Percentiles rank a stretch among this genome's conserved stretches.
phyloP scores from a whole-genome alignment of 2,888 invertebrate species.

The Lingula anatina region DNA sequence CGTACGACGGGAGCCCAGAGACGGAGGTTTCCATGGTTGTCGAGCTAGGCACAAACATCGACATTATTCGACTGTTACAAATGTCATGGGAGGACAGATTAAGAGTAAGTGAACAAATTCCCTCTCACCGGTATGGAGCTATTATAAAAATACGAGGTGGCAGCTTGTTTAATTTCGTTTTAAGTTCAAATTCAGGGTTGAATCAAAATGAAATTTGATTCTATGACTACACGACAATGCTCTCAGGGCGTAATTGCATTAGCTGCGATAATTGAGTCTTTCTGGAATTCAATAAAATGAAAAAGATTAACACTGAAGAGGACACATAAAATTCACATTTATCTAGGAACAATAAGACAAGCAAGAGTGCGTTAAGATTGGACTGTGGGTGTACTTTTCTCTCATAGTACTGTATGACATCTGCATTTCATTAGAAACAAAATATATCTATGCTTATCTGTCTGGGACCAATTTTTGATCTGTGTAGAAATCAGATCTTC shows the following conservation, averaged over 20 bases:
- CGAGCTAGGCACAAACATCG: slow-evolving; percentile 54
- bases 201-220: neutral
- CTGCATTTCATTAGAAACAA: too few relatives aligned
- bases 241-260: too few relatives aligned
- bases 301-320: too few relatives aligned
- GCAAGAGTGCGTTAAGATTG: neutral
- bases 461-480: too few relatives aligned
- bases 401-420: neutral
- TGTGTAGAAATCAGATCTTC: too few relatives aligned
- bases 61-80: slow-evolving; percentile 54
- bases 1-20: slow-evolving; percentile 25
- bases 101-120: slow-evolving; percentile 39
- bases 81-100: slow-evolving; percentile 56
- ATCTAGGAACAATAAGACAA: neutral
- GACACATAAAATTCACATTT: too few relatives aligned
- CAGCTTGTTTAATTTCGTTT: neutral
- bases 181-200: neutral
- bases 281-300: too few relatives aligned
- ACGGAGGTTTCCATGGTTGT: slow-evolving; percentile 48
- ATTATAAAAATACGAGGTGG: neutral
- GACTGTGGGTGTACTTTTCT: neutral
- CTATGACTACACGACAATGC: neutral
- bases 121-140: neutral
- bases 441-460: too few relatives aligned
- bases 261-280: too few relatives aligned